Conservation (phyloP, 2,888 invertebrate genomes). For the Ecliptopera silaceata region DNA sequence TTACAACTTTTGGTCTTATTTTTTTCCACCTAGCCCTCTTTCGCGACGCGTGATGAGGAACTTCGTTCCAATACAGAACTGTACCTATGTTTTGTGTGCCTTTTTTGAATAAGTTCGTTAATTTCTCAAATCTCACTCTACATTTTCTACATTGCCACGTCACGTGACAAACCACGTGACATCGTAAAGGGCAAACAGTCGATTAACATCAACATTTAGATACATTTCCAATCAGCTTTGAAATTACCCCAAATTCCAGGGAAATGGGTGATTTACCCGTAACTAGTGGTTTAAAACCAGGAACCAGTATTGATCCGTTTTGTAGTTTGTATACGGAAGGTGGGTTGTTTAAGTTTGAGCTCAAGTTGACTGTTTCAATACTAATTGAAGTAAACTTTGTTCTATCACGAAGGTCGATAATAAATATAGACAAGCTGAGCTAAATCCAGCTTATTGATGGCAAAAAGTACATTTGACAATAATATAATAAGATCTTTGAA, state of each 20-base stretch:
- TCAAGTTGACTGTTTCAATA: constrained; percentile 1
- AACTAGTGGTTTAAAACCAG: constrained; percentile 7
- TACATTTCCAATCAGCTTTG: neutral
- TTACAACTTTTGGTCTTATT: no score
- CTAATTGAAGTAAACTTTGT: neutral
- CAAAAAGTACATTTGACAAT: no score
- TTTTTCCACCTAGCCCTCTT: no score
- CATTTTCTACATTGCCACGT: neutral
- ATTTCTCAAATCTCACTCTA: neutral
- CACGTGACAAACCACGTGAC: neutral
- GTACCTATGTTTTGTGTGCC: no score
- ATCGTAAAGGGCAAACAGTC: neutral
- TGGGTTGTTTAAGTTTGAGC: neutral
- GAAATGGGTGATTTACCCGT: constrained; percentile 2
- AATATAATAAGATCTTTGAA: no score
- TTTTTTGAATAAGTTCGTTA: no score
- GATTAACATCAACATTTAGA: neutral
- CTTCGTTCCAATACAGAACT: no score
- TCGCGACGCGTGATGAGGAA: no score
- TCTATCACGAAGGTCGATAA: neutral
- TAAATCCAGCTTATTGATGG: no score
- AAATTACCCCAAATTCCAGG: neutral
- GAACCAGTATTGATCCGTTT: neutral
- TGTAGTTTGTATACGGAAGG: constrained; percentile 6
- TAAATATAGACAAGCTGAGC: no score